These are phyloP conservation scores for Drosophila mauritiana DNA, from an alignment of 1,140 invertebrate genomes.

Conservation along the genomic window DNA sequence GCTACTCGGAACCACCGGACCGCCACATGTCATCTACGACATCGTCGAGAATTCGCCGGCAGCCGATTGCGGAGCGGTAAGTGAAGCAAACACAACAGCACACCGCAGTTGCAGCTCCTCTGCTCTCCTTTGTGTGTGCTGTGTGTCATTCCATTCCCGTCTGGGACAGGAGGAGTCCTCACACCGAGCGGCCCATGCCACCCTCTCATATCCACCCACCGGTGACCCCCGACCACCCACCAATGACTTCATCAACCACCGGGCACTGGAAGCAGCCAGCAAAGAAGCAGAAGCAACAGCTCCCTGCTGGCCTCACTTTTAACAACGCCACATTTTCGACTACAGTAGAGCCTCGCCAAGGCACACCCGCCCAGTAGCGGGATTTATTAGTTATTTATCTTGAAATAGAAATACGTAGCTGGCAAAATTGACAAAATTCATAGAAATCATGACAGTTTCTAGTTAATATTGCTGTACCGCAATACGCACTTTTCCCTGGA, in stretches of 20 bases:
- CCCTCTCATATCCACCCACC: constrained; percentile 1
- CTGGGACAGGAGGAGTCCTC: constrained; percentile 20
- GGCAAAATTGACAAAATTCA: too few species aligned
- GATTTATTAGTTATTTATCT: too few species aligned
- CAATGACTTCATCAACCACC: constrained; percentile 50
- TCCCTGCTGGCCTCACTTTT: constrained; percentile 40
- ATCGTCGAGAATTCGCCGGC: constrained; percentile 96
- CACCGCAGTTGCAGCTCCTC: background rate
- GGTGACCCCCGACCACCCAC: constrained; percentile 12
- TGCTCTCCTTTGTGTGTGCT: background rate
- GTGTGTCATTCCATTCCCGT: constrained; percentile 34
- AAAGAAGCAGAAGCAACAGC: constrained; percentile 8
- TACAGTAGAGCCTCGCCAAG: constrained; percentile 4
- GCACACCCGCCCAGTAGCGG: constrained; percentile 3
- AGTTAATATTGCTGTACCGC: too few species aligned
- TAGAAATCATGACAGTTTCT: too few species aligned
- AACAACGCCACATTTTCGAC: constrained; percentile 33
- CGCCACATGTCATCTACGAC: constrained; percentile 96
- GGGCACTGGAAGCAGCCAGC: constrained; percentile 6
- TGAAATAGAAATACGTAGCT: too few species aligned
- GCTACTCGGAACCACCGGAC: constrained; percentile 92
- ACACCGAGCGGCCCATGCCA: too few species aligned
- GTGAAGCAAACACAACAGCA: constrained; percentile 57
- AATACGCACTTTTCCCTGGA: too few species aligned
- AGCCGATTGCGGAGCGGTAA: constrained; percentile 94